Base-by-base conservation (phyloP, 92 coral and sea anemone genomes). In the Chrysogorgia sp. region DNA sequence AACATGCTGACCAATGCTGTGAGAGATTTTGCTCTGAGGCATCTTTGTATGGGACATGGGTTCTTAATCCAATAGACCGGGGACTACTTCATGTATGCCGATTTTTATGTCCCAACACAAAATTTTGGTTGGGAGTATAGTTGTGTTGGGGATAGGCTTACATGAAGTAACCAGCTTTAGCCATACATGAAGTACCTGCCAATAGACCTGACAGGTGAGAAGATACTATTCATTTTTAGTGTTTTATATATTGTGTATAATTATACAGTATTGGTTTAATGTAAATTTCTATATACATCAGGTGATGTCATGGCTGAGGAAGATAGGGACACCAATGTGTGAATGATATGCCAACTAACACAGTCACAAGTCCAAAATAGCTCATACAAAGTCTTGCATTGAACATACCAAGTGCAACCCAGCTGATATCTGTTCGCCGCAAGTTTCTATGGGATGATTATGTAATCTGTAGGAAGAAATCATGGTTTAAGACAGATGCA, bases 391-490 rank as follows among this genome's bases (percentile, higher is more conserved):
- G 40, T 25, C 79, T 28, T 58, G 62, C 57, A 34, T 32, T 34
- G 6, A 28, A 72, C 66, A 15, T 61, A 58, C 66, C 49, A 72
- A 45, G 12, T 49, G 79, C 79, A 31, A 28, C 47, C 34, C 79
- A 72, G 67, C 59, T 72, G 68, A 35, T 75, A 31, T 56, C 33
- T 58, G 69, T 75, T 14, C 33, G 80, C 31, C 58, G 80, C 32
- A 57, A 75, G 69, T 75, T 34, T 30, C 40, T 75, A n/a, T 75
- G 68, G 80, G 80, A 14, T 48, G 83, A 78, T 78, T 78, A 47
- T 30, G 43, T 63, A n/a, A 34, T 14, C 7, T 56, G 63, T 21
- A 40, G 83, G 30, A 45, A 78, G 34, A 78, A 53, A 25, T 70
- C 63, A 47, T 78, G 83, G 83, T 57, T 78, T 17, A 78, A 78